phyloP scores from a whole-genome alignment of 2,797 vertebrate species.

The Channa striata region DNA sequence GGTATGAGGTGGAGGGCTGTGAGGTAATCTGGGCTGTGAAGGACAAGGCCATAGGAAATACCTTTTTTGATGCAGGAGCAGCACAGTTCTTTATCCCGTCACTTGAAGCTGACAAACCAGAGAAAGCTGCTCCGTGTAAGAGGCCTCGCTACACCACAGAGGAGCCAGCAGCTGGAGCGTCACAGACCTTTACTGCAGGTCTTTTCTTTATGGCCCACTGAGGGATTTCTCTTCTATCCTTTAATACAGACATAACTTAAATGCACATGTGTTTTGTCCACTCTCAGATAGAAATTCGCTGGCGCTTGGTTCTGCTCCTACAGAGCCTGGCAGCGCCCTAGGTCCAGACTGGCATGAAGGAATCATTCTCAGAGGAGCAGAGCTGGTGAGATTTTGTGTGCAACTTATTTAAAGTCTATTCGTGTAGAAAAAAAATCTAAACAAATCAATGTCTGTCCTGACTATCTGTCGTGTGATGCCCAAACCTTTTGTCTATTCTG shows the following conservation, averaged over 20 bases:
- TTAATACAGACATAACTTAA: background rate
- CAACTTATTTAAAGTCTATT: background rate
- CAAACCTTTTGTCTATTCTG: background rate
- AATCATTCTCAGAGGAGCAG: conserved; percentile 87
- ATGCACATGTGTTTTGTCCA: conserved; percentile 16
- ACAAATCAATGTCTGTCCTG: background rate
- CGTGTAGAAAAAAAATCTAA: background rate
- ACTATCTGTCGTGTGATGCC: background rate
- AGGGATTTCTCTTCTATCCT: background rate
- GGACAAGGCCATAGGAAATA: conserved; percentile 96
- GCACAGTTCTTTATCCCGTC: conserved; percentile 94
- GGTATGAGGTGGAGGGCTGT: conserved; percentile 93
- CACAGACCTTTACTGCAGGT: conserved; percentile 77
- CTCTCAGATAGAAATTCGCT: conserved; percentile 70
- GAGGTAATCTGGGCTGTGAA: conserved; percentile 98
- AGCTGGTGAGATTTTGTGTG: conserved; percentile 81
- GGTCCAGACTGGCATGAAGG: conserved; percentile 98
- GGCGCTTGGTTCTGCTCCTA: conserved; percentile 35
- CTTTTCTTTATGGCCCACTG: background rate
- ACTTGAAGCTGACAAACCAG: conserved; percentile 82
- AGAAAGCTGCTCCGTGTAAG: conserved; percentile 82
- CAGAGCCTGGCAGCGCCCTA: conserved; percentile 89
- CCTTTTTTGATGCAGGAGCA: conserved; percentile 96
- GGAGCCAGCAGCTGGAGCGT: conserved; percentile 33
- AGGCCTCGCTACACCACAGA: conserved; percentile 89